phyloP scores from a whole-genome alignment of 2,113 vertebrate species.

The Hylia prasina region DNA sequence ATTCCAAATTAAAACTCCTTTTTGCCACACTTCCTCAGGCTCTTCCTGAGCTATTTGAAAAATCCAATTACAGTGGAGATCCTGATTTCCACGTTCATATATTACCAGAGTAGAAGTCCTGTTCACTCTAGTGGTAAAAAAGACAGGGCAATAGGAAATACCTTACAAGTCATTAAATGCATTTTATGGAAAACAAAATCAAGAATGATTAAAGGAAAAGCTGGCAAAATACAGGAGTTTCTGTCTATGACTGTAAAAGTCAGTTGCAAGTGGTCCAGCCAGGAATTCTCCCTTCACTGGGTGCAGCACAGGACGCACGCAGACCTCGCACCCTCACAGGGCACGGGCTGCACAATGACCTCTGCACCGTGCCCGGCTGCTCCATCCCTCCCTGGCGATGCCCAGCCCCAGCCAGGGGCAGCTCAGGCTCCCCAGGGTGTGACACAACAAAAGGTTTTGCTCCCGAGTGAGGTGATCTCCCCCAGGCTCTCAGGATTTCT shows the following conservation, averaged over 20 bases:
- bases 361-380: rapidly evolving
- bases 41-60: not conserved
- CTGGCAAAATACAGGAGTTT: not conserved
- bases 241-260: rapidly evolving
- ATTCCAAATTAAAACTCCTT: not conserved
- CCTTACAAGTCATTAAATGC: not conserved
- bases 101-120: not conserved
- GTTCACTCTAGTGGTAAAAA: not conserved
- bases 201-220: not conserved
- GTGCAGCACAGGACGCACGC: rapidly evolving
- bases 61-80: not conserved
- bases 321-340: not conserved
- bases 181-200: not conserved
- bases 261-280: rapidly evolving
- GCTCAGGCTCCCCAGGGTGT: not conserved
- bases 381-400: not conserved
- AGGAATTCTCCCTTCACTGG: not conserved
- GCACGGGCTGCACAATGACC: not conserved
- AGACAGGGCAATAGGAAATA: not conserved
- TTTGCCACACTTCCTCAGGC: not conserved
- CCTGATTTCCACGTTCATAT: not conserved
- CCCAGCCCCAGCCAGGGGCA: not conserved
- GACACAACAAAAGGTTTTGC: not conserved
- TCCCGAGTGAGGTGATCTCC: too few species aligned
- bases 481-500: not conserved